Base-by-base conservation (phyloP, 1,140 invertebrate genomes). In the Cephus cinctus region DNA sequence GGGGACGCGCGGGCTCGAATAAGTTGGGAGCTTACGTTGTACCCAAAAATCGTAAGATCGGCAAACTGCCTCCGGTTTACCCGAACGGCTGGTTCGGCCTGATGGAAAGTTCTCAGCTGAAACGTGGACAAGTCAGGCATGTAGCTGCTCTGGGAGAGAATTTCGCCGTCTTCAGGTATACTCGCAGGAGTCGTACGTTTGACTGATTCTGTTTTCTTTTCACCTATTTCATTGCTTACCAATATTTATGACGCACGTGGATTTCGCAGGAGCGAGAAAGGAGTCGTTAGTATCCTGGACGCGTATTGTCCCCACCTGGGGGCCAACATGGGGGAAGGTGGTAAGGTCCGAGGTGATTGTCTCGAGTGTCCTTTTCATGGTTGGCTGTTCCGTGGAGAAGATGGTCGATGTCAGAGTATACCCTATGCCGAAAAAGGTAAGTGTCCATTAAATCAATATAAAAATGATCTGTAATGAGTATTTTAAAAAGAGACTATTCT, bases 291-390 rank as follows among this genome's bases (percentile, higher is more conserved):
- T 42, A 80, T 88, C 3, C 65, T 94, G 16, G 86, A 95, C 67
- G 90, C 92, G 0, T 93, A 92, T 65, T 96, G 92, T 65, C 91
- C 92, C 0, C 92, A 95, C 71, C 75, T 94, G 58, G 93, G 93
- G 0, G 92, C 92, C 0, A 90, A 94, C 67, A 78, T 95, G 61
- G 89, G 78, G 0, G 77, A 86, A 8, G 90, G 90, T 1, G 91
- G 92, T 0, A 73, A 71, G 0, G 88, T 92, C 1, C 77, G 80
- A 20, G 85, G 84, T 0, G 84, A 90, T 40, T 92, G 88, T 61
- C 79, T 96, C 4, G 84, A 91, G 61, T 95, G 93, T 65, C 92
- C 92, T 0, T 96, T 95, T 75, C 92, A 96, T 56, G 83, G 84
- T 38, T 95, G 92, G 92, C 75, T 75, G 20, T 95, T 95, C 69